Evolutionary conservation across 1,140 invertebrate genomes (phyloP).

Genomic region (Leptinotarsa defecta): DNA sequence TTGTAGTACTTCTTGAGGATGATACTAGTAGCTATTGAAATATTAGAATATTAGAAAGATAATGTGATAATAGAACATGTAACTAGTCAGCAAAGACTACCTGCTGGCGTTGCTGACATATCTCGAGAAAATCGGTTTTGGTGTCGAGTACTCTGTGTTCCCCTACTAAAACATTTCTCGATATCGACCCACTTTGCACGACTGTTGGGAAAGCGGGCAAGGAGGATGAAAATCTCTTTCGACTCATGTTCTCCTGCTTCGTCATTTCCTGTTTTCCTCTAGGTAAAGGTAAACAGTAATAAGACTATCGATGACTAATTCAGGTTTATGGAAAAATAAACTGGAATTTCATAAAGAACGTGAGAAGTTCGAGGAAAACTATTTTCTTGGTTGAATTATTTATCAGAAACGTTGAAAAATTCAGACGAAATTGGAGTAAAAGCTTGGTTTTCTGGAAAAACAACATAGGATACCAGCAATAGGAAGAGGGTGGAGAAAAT

Average conservation of each 20-base stretch:
- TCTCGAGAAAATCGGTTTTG: too few relatives aligned
- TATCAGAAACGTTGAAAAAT: neutral
- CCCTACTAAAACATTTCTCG: neutral
- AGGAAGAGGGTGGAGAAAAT: neutral
- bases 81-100: too few relatives aligned
- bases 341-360: neutral
- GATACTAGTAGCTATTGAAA: too few relatives aligned
- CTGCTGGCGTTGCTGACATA: too few relatives aligned
- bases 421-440: constrained; percentile 28
- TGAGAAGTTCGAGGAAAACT: too few relatives aligned
- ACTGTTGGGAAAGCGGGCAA: neutral
- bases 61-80: too few relatives aligned
- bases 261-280: constrained; percentile 34
- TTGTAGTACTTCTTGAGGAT: too few relatives aligned
- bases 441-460: constrained; percentile 36
- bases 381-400: neutral
- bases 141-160: too few relatives aligned
- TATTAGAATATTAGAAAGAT: too few relatives aligned
- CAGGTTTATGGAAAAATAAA: constrained; percentile 30
- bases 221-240: neutral
- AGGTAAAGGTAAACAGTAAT: constrained; percentile 32
- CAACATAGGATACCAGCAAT: constrained; percentile 21
- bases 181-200: neutral
- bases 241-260: constrained; percentile 33
- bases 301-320: neutral